phyloP scores from a whole-genome alignment of 2,888 invertebrate species.

The Agrochola circellaris region DNA sequence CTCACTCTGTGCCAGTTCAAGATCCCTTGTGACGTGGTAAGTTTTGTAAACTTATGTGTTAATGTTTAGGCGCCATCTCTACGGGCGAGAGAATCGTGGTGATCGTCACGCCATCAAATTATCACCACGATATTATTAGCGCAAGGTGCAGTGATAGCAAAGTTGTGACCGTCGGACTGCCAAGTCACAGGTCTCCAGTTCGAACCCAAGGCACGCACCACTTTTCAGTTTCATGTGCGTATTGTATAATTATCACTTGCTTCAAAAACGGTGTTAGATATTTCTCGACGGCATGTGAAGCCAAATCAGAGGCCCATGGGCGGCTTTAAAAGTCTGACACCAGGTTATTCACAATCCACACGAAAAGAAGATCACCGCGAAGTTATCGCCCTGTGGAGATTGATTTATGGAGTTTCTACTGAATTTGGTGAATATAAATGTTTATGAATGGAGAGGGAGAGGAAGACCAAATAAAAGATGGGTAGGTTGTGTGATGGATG shows the following conservation, averaged over 20 bases:
- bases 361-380: not conserved
- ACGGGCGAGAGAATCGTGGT: not conserved
- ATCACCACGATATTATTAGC: not conserved
- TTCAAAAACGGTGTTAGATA: too few species aligned
- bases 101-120: not conserved
- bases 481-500: not conserved
- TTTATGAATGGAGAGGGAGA: not conserved
- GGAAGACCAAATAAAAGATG: not conserved
- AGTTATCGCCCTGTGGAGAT: not conserved
- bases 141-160: too few species aligned
- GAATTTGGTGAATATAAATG: not conserved
- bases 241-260: too few species aligned
- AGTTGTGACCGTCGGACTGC: too few species aligned
- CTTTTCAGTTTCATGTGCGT: too few species aligned
- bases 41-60: constrained; percentile 70
- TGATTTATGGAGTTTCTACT: too few species aligned
- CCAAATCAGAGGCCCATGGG: too few species aligned
- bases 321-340: too few species aligned
- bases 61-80: not conserved
- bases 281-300: too few species aligned
- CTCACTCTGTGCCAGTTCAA: constrained; percentile 98
- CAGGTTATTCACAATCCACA: too few species aligned
- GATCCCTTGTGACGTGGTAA: constrained; percentile 98
- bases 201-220: too few species aligned
- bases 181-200: too few species aligned